Conservation (phyloP, 2,113 vertebrate genomes). For the Ahaetulla prasina region DNA sequence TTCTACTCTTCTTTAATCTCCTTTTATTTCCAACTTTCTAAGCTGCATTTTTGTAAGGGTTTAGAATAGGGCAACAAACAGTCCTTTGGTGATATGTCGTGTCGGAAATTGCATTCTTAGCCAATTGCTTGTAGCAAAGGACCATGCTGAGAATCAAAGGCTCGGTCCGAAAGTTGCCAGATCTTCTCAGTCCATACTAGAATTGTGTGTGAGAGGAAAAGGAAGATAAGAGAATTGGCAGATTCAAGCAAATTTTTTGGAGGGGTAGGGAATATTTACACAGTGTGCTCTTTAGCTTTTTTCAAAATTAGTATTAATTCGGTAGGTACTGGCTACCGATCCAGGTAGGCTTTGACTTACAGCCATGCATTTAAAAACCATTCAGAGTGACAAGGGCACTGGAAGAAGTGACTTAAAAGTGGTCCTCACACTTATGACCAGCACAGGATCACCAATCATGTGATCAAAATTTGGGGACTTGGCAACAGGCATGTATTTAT, state of each 20-base stretch:
- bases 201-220: not conserved
- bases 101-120: not conserved
- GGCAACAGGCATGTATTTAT: no score
- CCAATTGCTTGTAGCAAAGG: not conserved
- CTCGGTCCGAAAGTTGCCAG: not conserved
- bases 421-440: no score
- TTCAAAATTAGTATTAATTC: not conserved
- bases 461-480: no score
- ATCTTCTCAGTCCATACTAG: not conserved
- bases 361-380: no score
- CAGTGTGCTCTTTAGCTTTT: not conserved
- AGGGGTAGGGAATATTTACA: not conserved
- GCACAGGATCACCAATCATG: no score
- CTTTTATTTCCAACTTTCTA: no score
- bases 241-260: not conserved
- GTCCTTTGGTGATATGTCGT: not conserved
- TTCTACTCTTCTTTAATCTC: no score
- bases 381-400: no score
- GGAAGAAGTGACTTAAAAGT: no score
- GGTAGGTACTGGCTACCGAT: not conserved
- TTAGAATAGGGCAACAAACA: not conserved
- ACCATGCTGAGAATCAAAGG: not conserved
- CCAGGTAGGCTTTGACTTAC: no score
- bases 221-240: not conserved
- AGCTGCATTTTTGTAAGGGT: not conserved